Percentiles rank a stretch among this genome's conserved stretches.
phyloP scores from a whole-genome alignment of 2,797 vertebrate species.

The Oryzias sinensis region DNA sequence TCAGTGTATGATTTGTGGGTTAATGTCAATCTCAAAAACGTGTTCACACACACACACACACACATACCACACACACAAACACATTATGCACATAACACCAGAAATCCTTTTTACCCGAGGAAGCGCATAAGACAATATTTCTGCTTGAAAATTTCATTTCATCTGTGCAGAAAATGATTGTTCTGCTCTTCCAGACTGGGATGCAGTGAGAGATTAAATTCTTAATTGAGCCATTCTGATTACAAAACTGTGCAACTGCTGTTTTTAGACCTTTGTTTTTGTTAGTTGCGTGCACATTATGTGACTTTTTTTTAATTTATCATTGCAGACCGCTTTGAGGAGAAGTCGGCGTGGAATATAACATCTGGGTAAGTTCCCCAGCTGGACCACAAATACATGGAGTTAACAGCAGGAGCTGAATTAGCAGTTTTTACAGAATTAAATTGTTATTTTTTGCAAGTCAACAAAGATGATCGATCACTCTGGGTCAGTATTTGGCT shows the following conservation, averaged over 20 bases:
- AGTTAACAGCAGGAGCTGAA: constrained; percentile 16
- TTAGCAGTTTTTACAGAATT: constrained; percentile 9
- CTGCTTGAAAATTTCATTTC: constrained; percentile 36
- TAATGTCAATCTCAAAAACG: constrained; percentile 14
- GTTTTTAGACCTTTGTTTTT: constrained; percentile 36
- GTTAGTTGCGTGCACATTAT: constrained; percentile 51
- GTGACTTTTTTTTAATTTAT: constrained; percentile 62
- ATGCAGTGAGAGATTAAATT: constrained; percentile 53
- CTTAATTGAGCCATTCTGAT: constrained; percentile 60
- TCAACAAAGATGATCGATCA: constrained; percentile 27
- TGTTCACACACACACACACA: too few relatives aligned
- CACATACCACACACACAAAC: neutral
- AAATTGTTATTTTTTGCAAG: constrained; percentile 1
- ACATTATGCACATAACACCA: constrained; percentile 19
- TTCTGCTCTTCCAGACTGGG: constrained; percentile 35
- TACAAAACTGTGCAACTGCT: constrained; percentile 49
- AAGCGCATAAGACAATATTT: constrained; percentile 27
- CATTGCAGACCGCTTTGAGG: constrained; percentile 70
- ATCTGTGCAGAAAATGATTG: constrained; percentile 30
- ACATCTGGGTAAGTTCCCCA: constrained; percentile 66
- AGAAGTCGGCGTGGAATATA: constrained; percentile 50
- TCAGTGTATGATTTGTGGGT: constrained; percentile 6
- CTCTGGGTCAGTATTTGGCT: constrained; percentile 33
- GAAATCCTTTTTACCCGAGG: constrained; percentile 31
- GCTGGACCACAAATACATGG: constrained; percentile 32